Evolutionary conservation across 2,113 vertebrate species (phyloP).

Genomic region (Hypocryptadius cinnamomeus): DNA sequence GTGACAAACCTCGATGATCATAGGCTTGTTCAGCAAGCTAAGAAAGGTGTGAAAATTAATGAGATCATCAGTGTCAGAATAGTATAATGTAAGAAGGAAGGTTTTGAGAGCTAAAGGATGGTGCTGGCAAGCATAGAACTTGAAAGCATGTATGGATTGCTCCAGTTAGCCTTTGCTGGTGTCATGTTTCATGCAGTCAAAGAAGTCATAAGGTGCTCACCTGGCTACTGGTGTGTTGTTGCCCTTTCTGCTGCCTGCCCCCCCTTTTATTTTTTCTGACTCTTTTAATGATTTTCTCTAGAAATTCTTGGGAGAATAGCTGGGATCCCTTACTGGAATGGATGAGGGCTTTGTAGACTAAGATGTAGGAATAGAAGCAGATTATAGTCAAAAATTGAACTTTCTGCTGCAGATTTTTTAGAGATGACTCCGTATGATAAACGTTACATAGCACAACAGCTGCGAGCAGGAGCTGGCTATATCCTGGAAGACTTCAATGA

Average conservation of each 20-base stretch:
- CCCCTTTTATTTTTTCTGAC: too few relatives aligned
- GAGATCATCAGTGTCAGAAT: neutral
- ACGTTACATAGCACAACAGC: constrained; percentile 81
- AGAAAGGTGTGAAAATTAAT: neutral
- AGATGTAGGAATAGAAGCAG: neutral
- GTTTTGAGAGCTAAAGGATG: neutral
- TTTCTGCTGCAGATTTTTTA: constrained; percentile 74
- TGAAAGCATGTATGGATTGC: neutral
- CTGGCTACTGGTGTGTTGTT: neutral
- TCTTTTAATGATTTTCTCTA: neutral
- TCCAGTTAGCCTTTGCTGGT: neutral
- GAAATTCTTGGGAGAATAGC: neutral
- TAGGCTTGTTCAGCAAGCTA: neutral
- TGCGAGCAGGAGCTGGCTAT: constrained; percentile 89
- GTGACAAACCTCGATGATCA: neutral
- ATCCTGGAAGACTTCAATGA: constrained; percentile 93
- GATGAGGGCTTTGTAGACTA: neutral
- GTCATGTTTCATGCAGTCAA: neutral
- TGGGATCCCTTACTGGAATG: neutral
- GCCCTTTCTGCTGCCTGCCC: neutral
- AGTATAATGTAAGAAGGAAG: neutral
- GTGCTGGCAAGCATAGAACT: neutral
- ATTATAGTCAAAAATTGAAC: neutral
- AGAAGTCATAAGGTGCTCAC: neutral
- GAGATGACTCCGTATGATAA: constrained; percentile 86